A percentile compares a stretch with the other conserved stretches of the same genome.
Evolutionary conservation across 2,888 invertebrate genomes (phyloP).

Genomic region (Chelonus formosanus): DNA sequence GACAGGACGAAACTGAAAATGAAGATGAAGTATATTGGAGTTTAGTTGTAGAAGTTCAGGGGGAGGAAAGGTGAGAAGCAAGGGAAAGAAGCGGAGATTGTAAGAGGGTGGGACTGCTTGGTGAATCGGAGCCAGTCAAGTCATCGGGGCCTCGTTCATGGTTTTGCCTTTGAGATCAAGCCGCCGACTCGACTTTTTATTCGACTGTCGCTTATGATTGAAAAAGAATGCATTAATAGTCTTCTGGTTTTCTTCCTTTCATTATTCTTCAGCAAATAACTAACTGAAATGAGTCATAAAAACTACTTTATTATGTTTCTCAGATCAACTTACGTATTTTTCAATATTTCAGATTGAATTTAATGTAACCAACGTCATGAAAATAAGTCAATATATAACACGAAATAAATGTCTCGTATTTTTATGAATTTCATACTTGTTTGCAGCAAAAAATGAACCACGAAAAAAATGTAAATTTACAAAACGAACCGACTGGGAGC

Average conservation of each 20-base stretch:
- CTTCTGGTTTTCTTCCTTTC: slow-evolving; percentile 38
- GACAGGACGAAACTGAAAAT: slow-evolving; percentile 42
- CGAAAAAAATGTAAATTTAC: slow-evolving; percentile 30
- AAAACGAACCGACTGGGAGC: slow-evolving; percentile 26
- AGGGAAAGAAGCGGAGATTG: slow-evolving; percentile 23
- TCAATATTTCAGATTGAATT: no score
- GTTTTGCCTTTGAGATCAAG: slow-evolving; percentile 58
- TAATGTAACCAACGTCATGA: neutral
- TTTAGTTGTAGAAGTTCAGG: slow-evolving; percentile 8
- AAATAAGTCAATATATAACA: neutral
- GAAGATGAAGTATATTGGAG: slow-evolving; percentile 28
- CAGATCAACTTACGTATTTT: slow-evolving; percentile 6
- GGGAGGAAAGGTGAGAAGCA: slow-evolving; percentile 29
- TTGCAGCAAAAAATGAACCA: slow-evolving; percentile 5
- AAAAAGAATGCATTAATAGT: slow-evolving; percentile 61
- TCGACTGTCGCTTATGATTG: slow-evolving; percentile 63
- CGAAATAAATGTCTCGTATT: no score
- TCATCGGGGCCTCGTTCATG: slow-evolving; percentile 50
- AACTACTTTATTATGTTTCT: slow-evolving; percentile 18
- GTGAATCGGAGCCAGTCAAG: slow-evolving; percentile 59
- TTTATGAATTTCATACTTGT: neutral
- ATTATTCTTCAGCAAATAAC: slow-evolving; percentile 18
- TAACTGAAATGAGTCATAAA: slow-evolving; percentile 12
- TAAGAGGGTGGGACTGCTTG: slow-evolving; percentile 40
- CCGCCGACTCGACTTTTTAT: slow-evolving; percentile 60